Conservation (phyloP, 2,113 vertebrate genomes). For the Barnardius zonarius region DNA sequence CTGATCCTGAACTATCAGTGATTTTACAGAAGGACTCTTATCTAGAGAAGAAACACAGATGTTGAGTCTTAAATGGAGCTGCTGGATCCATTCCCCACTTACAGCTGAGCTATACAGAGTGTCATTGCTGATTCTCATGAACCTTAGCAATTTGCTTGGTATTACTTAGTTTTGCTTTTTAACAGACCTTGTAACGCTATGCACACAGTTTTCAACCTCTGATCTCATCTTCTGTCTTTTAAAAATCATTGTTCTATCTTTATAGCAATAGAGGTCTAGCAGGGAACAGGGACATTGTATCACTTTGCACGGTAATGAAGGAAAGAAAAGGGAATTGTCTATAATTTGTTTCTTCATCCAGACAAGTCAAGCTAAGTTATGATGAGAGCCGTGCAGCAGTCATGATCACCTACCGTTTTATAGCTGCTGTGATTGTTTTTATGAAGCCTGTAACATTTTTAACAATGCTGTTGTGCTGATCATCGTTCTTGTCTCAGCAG, state of each 20-base stretch:
- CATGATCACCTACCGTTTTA: slow-evolving; percentile 76
- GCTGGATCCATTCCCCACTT: background rate
- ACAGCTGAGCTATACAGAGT: background rate
- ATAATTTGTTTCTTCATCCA: slow-evolving; percentile 75
- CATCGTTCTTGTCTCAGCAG: slow-evolving; percentile 66
- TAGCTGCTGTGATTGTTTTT: slow-evolving; percentile 76
- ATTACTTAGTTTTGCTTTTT: slow-evolving; percentile 23
- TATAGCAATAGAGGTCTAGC: slow-evolving; percentile 37
- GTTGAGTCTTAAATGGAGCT: background rate
- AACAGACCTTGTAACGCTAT: background rate
- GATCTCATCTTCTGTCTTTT: slow-evolving; percentile 48
- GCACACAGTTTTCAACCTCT: slow-evolving; percentile 38
- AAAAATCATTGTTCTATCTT: slow-evolving; percentile 66
- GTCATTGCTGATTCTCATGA: background rate
- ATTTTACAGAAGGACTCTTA: background rate
- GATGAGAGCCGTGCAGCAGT: slow-evolving; percentile 51
- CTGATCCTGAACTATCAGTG: background rate
- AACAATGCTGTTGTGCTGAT: slow-evolving; percentile 65
- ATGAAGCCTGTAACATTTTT: slow-evolving; percentile 72
- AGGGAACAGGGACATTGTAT: slow-evolving; percentile 34
- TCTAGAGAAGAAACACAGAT: background rate
- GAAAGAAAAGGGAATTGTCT: slow-evolving; percentile 49
- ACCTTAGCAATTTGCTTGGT: background rate
- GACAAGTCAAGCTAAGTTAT: slow-evolving; percentile 73
- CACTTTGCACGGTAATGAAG: slow-evolving; percentile 55